A percentile compares a stretch with the other conserved stretches of the same genome.
phyloP scores from a whole-genome alignment of 2,797 vertebrate species.

The Meda fulgida region DNA sequence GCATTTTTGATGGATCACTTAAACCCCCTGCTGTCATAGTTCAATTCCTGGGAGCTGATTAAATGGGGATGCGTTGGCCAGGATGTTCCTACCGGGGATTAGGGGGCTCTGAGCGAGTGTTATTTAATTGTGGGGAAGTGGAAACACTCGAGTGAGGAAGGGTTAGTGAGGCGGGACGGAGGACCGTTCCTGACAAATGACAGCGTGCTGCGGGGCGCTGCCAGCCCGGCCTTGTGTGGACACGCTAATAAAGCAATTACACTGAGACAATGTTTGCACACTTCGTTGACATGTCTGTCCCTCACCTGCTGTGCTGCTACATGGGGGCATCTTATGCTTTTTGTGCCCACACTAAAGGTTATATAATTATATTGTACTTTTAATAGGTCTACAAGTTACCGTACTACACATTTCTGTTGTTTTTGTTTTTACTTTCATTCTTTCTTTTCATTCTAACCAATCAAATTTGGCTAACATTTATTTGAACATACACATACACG shows the following conservation, averaged over 20 bases:
- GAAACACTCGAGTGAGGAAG: constrained; percentile 48
- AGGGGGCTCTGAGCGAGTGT: constrained; percentile 45
- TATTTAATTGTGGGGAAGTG: constrained; percentile 58
- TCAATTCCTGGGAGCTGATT: constrained; percentile 59
- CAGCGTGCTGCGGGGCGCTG: constrained; percentile 15
- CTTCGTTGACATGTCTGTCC: neutral
- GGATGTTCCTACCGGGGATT: constrained; percentile 42
- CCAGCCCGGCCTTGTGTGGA: constrained; percentile 2
- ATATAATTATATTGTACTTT: neutral
- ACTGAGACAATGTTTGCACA: constrained; percentile 43
- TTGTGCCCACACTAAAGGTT: neutral
- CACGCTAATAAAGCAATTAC: constrained; percentile 45
- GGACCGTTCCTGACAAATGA: constrained; percentile 52
- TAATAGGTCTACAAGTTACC: neutral
- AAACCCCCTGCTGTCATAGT: constrained; percentile 54
- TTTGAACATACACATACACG: neutral
- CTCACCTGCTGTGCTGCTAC: constrained; percentile 11
- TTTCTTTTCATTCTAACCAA: neutral
- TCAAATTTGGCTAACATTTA: neutral
- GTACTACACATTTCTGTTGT: neutral
- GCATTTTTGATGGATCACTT: constrained; percentile 57
- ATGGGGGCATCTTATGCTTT: neutral
- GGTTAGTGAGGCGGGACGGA: constrained; percentile 53
- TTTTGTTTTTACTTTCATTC: neutral
- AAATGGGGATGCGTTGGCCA: constrained; percentile 47